Percentiles rank a stretch among this genome's conserved stretches.
Conservation (phyloP, 1,140 invertebrate species). For the Drosophila melanogaster region Release_6_plus_ISO1_MT NT_033777.3:27828001-27828500, state of each 20-base stretch:
- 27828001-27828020: constrained; percentile 81
- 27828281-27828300: background rate
- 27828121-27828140: constrained; percentile 74
- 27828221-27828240: constrained; percentile 82
- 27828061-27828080: constrained; percentile 82
- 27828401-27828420: constrained; percentile 62
- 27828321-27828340: background rate
- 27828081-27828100: constrained; percentile 61
- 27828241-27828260: constrained; percentile 56
- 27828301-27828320: background rate
- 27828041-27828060: constrained; percentile 75
- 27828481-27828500: too few relatives aligned
- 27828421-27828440: constrained; percentile 67
- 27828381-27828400: constrained; percentile 67
- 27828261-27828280: constrained; percentile 35
- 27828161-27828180: constrained; percentile 15
- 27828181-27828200: constrained; percentile 65
- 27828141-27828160: constrained; percentile 57
- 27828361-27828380: constrained; percentile 59
- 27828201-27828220: constrained; percentile 81
- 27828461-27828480: constrained; percentile 28
- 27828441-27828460: constrained; percentile 78
- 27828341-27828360: constrained; percentile 71
- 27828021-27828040: constrained; percentile 72
- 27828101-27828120: constrained; percentile 36